Evolutionary conservation across 2,888 invertebrate genomes (phyloP).

Genomic region (Keiferia lycopersicella): DNA sequence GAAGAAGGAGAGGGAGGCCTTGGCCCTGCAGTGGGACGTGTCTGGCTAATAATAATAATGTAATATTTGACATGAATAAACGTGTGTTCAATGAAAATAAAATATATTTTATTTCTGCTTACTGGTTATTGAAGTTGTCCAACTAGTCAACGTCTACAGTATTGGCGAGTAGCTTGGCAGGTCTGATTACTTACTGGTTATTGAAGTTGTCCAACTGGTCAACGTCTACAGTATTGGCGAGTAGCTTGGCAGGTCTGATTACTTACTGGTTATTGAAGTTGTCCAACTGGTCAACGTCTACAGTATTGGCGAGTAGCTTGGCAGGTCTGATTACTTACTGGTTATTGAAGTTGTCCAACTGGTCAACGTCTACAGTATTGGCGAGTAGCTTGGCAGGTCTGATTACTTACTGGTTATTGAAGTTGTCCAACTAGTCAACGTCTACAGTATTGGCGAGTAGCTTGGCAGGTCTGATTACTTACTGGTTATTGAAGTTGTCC

Average conservation of each 20-base stretch:
- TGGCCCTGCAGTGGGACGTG: too few relatives aligned
- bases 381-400: not conserved
- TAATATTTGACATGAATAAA: too few relatives aligned
- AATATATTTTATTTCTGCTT: too few relatives aligned
- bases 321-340: conserved; percentile 69
- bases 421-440: not conserved
- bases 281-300: conserved; percentile 78
- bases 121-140: conserved; percentile 37
- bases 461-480: not conserved
- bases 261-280: conserved; percentile 29
- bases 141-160: conserved; percentile 80
- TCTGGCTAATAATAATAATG: too few relatives aligned
- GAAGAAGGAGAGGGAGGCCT: too few relatives aligned
- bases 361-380: not conserved
- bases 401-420: not conserved
- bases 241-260: conserved; percentile 73
- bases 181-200: conserved; percentile 70
- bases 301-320: conserved; percentile 79
- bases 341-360: not conserved
- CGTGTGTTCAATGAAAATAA: too few relatives aligned
- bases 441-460: not conserved
- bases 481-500: not conserved
- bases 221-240: conserved; percentile 82
- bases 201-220: conserved; percentile 60
- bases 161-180: conserved; percentile 79